These are phyloP conservation scores for Mareca penelope DNA, from an alignment of 2,797 vertebrate genomes.

Conservation along the genomic window DNA sequence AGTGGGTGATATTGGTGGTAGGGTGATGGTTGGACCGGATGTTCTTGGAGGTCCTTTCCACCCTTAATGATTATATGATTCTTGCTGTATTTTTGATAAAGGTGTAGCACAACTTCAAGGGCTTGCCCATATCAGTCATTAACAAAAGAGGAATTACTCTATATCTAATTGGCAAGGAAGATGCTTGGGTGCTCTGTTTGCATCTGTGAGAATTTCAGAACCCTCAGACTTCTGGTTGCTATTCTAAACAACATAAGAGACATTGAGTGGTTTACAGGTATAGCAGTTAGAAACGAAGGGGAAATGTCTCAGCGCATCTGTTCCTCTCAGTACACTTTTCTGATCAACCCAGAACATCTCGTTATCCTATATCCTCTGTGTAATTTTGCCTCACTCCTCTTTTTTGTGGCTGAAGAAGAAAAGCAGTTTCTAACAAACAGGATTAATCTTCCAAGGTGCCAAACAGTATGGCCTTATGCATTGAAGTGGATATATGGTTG, in stretches of 20 bases:
- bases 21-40: no score
- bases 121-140: neutral
- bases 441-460: neutral
- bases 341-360: neutral
- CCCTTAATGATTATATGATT: neutral
- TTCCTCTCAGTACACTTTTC: neutral
- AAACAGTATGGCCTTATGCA: neutral
- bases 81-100: neutral
- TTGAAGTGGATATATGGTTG: neutral
- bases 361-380: neutral
- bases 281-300: neutral
- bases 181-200: neutral
- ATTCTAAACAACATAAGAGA: neutral
- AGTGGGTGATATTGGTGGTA: no score
- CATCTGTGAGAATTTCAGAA: neutral
- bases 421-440: neutral
- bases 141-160: neutral
- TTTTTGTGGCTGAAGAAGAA: neutral
- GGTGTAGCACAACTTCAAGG: neutral
- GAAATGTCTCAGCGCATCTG: neutral
- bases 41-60: no score
- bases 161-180: neutral
- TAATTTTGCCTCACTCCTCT: neutral
- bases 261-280: neutral
- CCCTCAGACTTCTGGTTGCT: neutral